Conservation (phyloP, 2,113 vertebrate species). For the Camelus bactrianus region DNA sequence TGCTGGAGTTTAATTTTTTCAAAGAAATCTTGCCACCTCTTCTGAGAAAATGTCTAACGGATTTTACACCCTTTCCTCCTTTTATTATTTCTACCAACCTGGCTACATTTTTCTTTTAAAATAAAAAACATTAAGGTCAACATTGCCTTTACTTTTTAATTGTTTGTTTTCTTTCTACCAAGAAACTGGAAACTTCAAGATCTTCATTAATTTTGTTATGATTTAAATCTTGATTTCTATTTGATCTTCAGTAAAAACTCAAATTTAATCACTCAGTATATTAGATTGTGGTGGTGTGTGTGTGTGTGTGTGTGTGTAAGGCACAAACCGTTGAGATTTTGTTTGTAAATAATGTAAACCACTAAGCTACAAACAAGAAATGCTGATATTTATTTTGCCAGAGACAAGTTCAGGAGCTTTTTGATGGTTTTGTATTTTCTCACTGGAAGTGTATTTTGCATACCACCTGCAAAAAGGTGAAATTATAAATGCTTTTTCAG, state of each 20-base stretch:
- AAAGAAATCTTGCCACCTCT: constrained; percentile 71
- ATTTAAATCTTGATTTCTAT: constrained; percentile 21
- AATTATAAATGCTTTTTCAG: background rate
- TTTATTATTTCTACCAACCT: constrained; percentile 56
- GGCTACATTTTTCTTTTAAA: constrained; percentile 34
- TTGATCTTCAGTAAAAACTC: background rate
- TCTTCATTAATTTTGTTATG: background rate
- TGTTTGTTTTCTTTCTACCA: background rate
- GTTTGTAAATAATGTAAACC: background rate
- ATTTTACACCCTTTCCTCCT: constrained; percentile 58
- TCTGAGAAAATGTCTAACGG: constrained; percentile 71
- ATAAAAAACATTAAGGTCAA: constrained; percentile 17
- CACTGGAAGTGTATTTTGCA: background rate
- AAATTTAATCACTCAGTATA: background rate
- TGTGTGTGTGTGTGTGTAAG: background rate
- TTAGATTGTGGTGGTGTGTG: background rate
- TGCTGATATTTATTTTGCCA: constrained; percentile 13
- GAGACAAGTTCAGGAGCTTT: background rate
- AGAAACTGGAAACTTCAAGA: constrained; percentile 9
- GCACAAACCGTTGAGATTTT: background rate
- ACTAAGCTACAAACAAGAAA: background rate
- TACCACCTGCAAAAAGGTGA: background rate
- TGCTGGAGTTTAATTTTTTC: constrained; percentile 74
- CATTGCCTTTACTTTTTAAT: background rate
- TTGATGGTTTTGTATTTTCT: background rate